Evolutionary conservation across 35 echinoderm and acorn worm species (phyloP).

Genomic region (Apostichopus japonicus): DNA sequence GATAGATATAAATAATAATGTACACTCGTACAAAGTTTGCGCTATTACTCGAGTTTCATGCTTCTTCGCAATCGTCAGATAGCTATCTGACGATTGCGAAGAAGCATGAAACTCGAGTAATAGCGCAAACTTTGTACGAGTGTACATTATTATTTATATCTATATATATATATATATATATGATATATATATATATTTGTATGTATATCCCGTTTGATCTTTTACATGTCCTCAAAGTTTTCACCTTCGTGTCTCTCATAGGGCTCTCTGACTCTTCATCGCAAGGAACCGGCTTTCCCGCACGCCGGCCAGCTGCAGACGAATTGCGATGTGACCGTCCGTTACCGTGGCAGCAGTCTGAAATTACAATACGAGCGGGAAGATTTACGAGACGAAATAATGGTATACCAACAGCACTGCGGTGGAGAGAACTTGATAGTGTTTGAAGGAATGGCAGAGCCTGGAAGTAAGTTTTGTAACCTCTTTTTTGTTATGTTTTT

Average conservation of each 20-base stretch:
- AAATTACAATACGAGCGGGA: slow-evolving; percentile 90
- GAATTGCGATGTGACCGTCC: slow-evolving; percentile 93
- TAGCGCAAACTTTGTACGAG: no score
- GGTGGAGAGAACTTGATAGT: slow-evolving; percentile 95
- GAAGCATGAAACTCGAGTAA: no score
- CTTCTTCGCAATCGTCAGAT: no score
- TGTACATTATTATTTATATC: no score
- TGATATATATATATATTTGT: no score
- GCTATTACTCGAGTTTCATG: no score
- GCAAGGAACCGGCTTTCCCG: slow-evolving; percentile 91
- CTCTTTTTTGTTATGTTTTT: background rate
- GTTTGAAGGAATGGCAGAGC: slow-evolving; percentile 89
- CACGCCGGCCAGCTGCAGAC: slow-evolving; percentile 90
- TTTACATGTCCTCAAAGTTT: no score
- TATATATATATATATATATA: no score
- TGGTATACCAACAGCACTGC: slow-evolving; percentile 95
- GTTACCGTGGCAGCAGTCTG: slow-evolving; percentile 84
- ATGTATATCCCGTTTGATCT: no score
- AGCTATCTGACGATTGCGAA: no score
- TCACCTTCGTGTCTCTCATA: background rate
- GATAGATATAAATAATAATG: no score
- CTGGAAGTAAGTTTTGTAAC: slow-evolving; percentile 79
- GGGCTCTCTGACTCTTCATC: slow-evolving; percentile 82
- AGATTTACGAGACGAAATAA: slow-evolving; percentile 90
- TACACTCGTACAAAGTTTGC: no score